Conservation (phyloP, 2,113 vertebrate genomes). For the Apus apus region DNA sequence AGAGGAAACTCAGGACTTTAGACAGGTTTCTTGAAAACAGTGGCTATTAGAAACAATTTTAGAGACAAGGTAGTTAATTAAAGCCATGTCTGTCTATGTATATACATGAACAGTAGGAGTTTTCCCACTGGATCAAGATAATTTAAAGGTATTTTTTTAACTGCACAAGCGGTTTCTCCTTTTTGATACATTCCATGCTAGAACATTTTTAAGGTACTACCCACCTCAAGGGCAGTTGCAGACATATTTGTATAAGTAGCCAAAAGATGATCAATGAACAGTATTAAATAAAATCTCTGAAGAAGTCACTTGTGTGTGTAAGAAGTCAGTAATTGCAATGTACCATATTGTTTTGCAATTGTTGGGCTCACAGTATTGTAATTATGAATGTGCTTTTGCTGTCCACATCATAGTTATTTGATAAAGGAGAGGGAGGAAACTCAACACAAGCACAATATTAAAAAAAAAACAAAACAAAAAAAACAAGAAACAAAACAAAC, state of each 20-base stretch:
- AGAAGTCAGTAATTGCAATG: neutral
- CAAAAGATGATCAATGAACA: constrained; percentile 37
- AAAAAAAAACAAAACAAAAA: neutral
- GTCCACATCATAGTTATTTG: neutral
- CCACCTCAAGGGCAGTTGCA: neutral
- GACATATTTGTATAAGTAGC: neutral
- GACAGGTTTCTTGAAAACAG: neutral
- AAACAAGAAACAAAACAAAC: neutral
- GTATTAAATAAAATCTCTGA: constrained; percentile 12
- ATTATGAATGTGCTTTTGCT: neutral
- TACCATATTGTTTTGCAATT: neutral
- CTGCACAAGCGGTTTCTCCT: neutral
- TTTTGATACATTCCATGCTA: neutral
- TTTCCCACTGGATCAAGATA: neutral
- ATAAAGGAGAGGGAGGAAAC: neutral
- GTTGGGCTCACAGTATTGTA: neutral
- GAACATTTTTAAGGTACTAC: neutral
- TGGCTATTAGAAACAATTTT: neutral
- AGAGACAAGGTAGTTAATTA: neutral
- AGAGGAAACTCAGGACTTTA: neutral
- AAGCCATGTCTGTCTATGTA: neutral
- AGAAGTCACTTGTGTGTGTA: neutral
- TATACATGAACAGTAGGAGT: neutral
- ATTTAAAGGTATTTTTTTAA: neutral
- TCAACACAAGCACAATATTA: neutral